Percentiles rank a stretch among this genome's conserved stretches.
Evolutionary conservation across 1,140 invertebrate species (phyloP).

Genomic region (Lepidurus packardi): DNA sequence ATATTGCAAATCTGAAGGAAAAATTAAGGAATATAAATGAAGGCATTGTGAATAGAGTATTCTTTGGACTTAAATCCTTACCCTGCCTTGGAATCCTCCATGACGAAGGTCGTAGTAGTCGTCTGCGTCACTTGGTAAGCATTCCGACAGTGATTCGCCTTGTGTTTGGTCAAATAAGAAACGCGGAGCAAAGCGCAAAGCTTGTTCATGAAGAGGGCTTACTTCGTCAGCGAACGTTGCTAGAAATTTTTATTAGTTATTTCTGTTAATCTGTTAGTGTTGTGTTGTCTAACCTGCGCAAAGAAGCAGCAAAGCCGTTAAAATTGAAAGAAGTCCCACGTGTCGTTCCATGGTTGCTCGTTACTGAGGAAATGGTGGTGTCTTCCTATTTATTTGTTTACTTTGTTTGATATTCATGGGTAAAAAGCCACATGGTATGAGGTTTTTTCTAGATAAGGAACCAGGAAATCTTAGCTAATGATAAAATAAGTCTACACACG

Average conservation of each 20-base stretch:
- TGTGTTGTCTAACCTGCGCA: not conserved
- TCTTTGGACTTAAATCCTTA: not conserved
- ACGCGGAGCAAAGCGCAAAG: constrained; percentile 31
- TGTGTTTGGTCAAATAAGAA: constrained; percentile 30
- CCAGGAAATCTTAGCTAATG: not conserved
- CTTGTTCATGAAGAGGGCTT: constrained; percentile 28
- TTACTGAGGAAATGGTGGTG: not conserved
- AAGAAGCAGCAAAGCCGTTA: not conserved
- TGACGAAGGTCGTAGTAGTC: constrained; percentile 32
- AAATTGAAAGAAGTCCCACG: not conserved
- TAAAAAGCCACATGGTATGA: not conserved
- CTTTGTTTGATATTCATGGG: not conserved
- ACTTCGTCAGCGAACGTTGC: constrained; percentile 27
- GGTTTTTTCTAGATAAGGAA: not conserved
- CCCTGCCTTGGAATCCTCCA: constrained; percentile 33
- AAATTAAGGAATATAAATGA: not conserved
- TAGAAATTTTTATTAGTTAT: not conserved
- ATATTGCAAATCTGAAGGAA: constrained; percentile 33
- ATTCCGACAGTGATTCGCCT: constrained; percentile 31
- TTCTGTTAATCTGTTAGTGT: not conserved
- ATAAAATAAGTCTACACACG: not conserved
- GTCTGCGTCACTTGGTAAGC: constrained; percentile 32
- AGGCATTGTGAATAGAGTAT: not conserved
- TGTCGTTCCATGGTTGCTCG: not conserved
- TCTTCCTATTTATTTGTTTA: not conserved